Percentiles rank a stretch among this genome's conserved stretches.
Evolutionary conservation across 2,113 vertebrate species (phyloP).

Genomic region (Lampris megalopsis): DNA sequence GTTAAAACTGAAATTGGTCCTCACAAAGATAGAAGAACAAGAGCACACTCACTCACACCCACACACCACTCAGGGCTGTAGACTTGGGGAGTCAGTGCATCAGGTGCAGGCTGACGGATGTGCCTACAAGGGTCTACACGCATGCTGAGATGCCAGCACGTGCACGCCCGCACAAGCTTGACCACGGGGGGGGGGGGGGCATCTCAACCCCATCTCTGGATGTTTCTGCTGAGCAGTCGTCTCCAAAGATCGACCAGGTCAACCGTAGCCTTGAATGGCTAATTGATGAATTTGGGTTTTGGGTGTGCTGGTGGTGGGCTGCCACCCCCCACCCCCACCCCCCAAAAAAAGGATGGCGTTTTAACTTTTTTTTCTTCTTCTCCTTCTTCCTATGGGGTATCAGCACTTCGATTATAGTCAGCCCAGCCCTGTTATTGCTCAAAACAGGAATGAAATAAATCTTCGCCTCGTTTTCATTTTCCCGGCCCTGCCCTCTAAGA

Average conservation of each 20-base stretch:
- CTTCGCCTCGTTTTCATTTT: constrained; percentile 10
- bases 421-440: neutral
- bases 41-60: neutral
- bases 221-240: constrained; percentile 61
- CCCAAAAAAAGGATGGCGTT: too few species aligned
- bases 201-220: constrained; percentile 49
- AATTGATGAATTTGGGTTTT: neutral
- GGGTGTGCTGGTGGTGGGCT: neutral
- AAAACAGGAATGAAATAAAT: constrained; percentile 28
- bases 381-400: neutral
- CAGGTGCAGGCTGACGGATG: constrained; percentile 58
- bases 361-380: neutral
- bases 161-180: neutral
- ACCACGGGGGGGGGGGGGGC: constrained; percentile 19
- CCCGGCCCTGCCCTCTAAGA: constrained; percentile 10
- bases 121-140: constrained; percentile 15
- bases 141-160: constrained; percentile 1
- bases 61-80: constrained; percentile 11
- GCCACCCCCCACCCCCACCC: too few species aligned
- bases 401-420: neutral
- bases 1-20: too few species aligned
- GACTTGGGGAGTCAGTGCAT: constrained; percentile 60
- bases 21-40: too few species aligned
- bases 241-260: constrained; percentile 46
- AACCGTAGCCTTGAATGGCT: constrained; percentile 21